Conservation (phyloP, 1,140 invertebrate genomes). For the Drosophila sucinea region DNA sequence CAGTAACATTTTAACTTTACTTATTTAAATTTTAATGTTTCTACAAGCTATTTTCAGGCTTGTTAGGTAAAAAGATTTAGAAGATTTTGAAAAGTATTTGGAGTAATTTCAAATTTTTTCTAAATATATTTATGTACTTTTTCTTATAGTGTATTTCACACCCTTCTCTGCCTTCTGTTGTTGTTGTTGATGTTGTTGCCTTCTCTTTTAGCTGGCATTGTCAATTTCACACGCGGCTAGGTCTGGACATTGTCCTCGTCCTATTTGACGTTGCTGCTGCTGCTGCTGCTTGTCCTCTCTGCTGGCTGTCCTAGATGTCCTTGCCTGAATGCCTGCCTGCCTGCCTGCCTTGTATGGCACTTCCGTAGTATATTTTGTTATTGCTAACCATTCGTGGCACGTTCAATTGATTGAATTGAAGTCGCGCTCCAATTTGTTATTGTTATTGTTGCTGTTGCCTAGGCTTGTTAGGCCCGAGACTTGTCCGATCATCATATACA, state of each 20-base stretch:
- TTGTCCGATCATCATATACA: slow-evolving; percentile 35
- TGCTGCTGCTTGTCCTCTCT: neutral
- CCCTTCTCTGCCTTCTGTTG: neutral
- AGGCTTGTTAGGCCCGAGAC: slow-evolving; percentile 57
- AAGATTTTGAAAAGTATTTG: no score
- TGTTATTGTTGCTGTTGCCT: slow-evolving; percentile 59
- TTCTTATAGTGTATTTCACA: slow-evolving; percentile 8
- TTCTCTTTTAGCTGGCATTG: slow-evolving; percentile 55
- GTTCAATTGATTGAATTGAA: slow-evolving; percentile 81
- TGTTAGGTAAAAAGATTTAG: no score
- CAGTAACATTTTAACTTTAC: no score
- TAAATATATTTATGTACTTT: neutral
- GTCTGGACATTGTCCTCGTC: slow-evolving; percentile 20
- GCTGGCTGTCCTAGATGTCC: slow-evolving; percentile 11
- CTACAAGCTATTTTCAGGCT: no score
- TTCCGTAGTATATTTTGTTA: slow-evolving; percentile 57
- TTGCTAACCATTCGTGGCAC: slow-evolving; percentile 76
- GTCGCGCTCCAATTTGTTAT: slow-evolving; percentile 61
- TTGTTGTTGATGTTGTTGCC: neutral
- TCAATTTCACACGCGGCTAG: slow-evolving; percentile 78
- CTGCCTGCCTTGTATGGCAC: slow-evolving; percentile 4
- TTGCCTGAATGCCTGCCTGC: neutral
- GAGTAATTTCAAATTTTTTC: no score
- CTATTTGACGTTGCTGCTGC: slow-evolving; percentile 1
- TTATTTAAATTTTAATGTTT: no score